These are phyloP conservation scores for Drosophila saltans DNA, from an alignment of 1,140 invertebrate genomes.

Conservation along the genomic window DNA sequence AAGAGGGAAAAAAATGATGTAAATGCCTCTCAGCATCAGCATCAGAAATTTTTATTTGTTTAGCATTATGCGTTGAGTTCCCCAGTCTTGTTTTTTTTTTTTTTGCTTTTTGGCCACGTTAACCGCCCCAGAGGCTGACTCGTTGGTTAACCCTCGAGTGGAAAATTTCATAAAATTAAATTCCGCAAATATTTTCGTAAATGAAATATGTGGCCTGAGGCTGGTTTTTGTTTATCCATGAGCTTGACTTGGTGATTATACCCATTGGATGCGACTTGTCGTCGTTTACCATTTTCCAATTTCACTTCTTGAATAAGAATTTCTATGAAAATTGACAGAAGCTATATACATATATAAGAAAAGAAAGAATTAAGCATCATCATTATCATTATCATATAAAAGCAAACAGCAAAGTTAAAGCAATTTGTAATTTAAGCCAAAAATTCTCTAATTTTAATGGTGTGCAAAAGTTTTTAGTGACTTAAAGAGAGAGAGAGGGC, in stretches of 20 bases:
- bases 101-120: constrained; percentile 41
- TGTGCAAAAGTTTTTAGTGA: too few relatives aligned
- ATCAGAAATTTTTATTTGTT: constrained; percentile 59
- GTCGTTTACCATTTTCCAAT: background rate
- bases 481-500: too few relatives aligned
- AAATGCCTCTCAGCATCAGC: constrained; percentile 28
- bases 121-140: constrained; percentile 26
- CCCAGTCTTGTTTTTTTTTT: background rate
- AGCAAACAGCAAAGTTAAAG: background rate
- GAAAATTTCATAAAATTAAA: constrained; percentile 74
- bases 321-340: constrained; percentile 14
- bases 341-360: constrained; percentile 4
- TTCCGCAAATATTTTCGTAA: constrained; percentile 72
- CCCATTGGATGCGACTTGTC: background rate
- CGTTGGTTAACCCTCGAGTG: constrained; percentile 31
- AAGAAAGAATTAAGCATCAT: background rate
- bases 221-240: constrained; percentile 17
- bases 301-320: background rate
- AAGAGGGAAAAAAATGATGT: constrained; percentile 24
- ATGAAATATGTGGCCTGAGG: constrained; percentile 33
- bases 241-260: constrained; percentile 22
- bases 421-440: constrained; percentile 7
- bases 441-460: constrained; percentile 1
- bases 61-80: constrained; percentile 58
- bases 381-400: background rate